Evolutionary conservation across 2,113 vertebrate genomes (phyloP), one percentile per base, ranked within the genome.

Genomic region (Cisticola juncidis): DNA sequence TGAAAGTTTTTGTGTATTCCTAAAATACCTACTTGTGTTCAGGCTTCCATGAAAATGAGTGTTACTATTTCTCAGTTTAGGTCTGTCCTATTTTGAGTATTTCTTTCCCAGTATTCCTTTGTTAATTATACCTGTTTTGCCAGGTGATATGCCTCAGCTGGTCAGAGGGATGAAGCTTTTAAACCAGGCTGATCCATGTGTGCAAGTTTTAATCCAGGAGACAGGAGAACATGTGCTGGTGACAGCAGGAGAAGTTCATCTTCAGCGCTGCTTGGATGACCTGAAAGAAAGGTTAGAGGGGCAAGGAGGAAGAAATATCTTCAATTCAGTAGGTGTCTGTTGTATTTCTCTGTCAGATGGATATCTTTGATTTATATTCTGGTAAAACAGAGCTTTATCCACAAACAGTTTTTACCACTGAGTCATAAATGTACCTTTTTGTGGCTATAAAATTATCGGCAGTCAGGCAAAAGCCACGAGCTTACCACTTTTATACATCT

Each of bases 161-260:
- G 98, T 99, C 64, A 98, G 88, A 86, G 99, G 99, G 54, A 99
- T 99, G 99, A 99, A 98, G 84, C 97, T 99, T 90, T 96, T 99
- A 97, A 99, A 99, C 98, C 99, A 99, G 91, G 99, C 99, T 9
- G 99, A 99, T 95, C 99, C 99, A 0, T 99, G 99, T 71, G 99
- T 98, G 17, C 98, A 99, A 77, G 98, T 99, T 87, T 97, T 99
- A 88, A 99, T 99, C 88, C 99, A 99, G 97, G 99, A 99, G 93
- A 99, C 98, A 0, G 99, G 99, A 65, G 99, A 99, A 78, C 99
- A 99, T 13, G 99, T 99, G 62, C 96, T 99, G 73, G 98, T 99
- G 90, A 99, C 99, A 4, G 99, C 99, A 3, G 99, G 99, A 71
- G 99, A 99, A 94, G 99, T 99, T 92, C 99, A 99, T 92, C 98